These are phyloP conservation scores for Lottia gigantea DNA, from an alignment of 2,888 invertebrate species.

Conservation along the genomic window DNA sequence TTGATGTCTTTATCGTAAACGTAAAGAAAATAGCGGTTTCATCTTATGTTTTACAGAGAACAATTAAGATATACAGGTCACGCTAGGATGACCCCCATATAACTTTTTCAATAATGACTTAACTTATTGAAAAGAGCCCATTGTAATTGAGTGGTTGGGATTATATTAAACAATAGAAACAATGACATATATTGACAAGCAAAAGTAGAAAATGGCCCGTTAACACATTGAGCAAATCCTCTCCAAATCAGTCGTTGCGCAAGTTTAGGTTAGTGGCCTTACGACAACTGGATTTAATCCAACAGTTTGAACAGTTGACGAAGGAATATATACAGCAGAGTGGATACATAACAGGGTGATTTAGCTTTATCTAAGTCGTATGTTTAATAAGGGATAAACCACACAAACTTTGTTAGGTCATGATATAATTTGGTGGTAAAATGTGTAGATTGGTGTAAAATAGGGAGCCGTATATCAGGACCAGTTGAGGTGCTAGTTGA, in stretches of 20 bases:
- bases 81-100: slow-evolving; percentile 20
- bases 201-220: slow-evolving; percentile 34
- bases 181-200: slow-evolving; percentile 28
- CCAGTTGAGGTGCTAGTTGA: background rate
- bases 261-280: slow-evolving; percentile 23
- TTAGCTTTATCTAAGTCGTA: too few relatives aligned
- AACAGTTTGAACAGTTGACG: too few relatives aligned
- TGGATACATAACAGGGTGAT: too few relatives aligned
- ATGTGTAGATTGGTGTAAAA: background rate
- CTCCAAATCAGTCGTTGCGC: slow-evolving; percentile 25
- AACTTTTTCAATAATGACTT: slow-evolving; percentile 26
- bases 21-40: too few relatives aligned
- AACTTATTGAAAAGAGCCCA: slow-evolving; percentile 20
- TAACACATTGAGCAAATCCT: slow-evolving; percentile 43
- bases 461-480: background rate
- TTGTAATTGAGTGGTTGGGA: slow-evolving; percentile 24
- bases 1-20: too few relatives aligned
- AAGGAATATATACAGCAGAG: too few relatives aligned
- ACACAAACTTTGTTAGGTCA: too few relatives aligned
- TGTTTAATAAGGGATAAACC: too few relatives aligned
- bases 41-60: background rate
- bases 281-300: slow-evolving; percentile 24
- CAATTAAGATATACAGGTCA: slow-evolving; percentile 22
- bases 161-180: slow-evolving; percentile 31
- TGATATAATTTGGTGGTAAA: background rate